These are phyloP conservation scores for Triplophysa bombifrons DNA, from an alignment of 2,797 vertebrate species.

Conservation along the genomic window DNA sequence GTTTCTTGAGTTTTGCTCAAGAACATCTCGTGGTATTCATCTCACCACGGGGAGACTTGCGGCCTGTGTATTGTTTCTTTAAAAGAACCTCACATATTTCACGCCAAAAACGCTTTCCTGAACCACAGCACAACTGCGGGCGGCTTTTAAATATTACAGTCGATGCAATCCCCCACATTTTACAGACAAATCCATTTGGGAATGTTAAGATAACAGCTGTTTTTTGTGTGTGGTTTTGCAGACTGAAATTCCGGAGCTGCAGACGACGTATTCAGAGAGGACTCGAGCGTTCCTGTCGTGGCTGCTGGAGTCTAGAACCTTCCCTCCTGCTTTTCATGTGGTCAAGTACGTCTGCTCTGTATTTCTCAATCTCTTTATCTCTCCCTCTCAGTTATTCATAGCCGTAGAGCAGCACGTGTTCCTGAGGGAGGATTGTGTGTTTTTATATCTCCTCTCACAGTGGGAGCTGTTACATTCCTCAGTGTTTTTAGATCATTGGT, in stretches of 20 bases:
- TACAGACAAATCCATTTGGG: not conserved
- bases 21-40: not conserved
- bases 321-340: constrained; percentile 83
- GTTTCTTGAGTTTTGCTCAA: too few species aligned
- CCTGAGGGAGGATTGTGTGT: constrained; percentile 19
- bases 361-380: not conserved
- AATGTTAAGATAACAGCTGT: not conserved
- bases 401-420: not conserved
- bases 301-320: constrained; percentile 88
- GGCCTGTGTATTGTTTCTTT: not conserved
- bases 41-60: constrained; percentile 7
- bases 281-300: constrained; percentile 88
- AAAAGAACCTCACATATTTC: not conserved
- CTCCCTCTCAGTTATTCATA: not conserved
- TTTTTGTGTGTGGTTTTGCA: constrained; percentile 60
- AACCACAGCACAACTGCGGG: not conserved
- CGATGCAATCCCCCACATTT: not conserved
- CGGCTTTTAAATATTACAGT: not conserved
- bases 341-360: constrained; percentile 84
- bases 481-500: constrained; percentile 11
- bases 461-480: constrained; percentile 30
- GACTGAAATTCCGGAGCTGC: constrained; percentile 89
- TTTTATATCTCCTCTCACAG: constrained; percentile 21
- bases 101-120: not conserved
- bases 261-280: constrained; percentile 86